These are phyloP conservation scores for Deilephila elpenor DNA, from an alignment of 2,888 invertebrate genomes.

Conservation along the genomic window DNA sequence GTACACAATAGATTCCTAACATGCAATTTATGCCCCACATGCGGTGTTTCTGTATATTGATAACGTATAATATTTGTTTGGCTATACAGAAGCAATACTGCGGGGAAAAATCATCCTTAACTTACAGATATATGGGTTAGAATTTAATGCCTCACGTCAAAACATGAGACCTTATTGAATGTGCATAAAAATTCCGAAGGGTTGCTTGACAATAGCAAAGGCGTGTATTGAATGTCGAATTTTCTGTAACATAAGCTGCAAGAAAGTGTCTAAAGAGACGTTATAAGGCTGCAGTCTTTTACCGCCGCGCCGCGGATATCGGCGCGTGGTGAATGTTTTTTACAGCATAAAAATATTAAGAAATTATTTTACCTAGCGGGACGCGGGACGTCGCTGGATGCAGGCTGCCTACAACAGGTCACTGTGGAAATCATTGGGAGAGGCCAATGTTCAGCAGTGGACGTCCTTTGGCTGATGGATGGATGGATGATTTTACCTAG, in stretches of 20 bases:
- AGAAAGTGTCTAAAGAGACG: conserved; percentile 50
- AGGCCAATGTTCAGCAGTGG: no score
- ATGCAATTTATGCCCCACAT: conserved; percentile 26
- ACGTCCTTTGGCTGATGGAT: no score
- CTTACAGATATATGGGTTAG: not conserved
- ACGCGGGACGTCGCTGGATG: no score
- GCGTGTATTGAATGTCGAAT: conserved; percentile 39
- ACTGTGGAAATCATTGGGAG: no score
- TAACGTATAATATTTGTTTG: conserved; percentile 17
- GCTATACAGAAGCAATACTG: not conserved
- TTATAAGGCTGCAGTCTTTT: conserved; percentile 34
- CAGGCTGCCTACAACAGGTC: no score
- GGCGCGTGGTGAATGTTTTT: not conserved
- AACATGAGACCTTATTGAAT: not conserved
- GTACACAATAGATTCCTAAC: conserved; percentile 28
- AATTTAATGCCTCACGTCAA: not conserved
- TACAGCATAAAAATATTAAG: not conserved
- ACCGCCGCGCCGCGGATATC: conserved; percentile 13
- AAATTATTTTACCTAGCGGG: no score
- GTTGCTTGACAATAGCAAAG: conserved; percentile 35
- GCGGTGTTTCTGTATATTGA: conserved; percentile 27
- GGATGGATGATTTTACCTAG: no score
- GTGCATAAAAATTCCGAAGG: conserved; percentile 26
- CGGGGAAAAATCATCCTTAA: not conserved
- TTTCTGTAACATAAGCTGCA: conserved; percentile 54